Evolutionary conservation across 2,113 vertebrate species (phyloP), one percentile per base, ranked within the genome.

Genomic region (Macquaria australasica): DNA sequence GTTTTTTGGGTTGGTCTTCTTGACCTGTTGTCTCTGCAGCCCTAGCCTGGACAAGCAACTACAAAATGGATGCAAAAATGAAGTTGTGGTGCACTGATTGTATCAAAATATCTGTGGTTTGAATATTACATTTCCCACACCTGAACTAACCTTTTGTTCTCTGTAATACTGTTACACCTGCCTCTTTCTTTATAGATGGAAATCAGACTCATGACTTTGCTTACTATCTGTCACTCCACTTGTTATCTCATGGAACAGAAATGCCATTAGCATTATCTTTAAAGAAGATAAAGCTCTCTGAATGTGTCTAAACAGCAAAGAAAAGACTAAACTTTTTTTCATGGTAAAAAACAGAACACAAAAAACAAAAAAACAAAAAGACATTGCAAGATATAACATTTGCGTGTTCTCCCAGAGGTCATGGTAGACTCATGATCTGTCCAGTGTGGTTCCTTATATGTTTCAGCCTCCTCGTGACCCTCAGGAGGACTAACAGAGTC

Each of bases 121-220:
- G 7, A 41, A 81, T 45, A 73, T 73, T 81, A 37, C 34, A 4
- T 66, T 45, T 37, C 11, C 21, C 23, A 18, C 56, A 18, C 11
- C 71, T 21, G 45, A 58, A 16, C 48, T 14, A 48, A 69, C 63
- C 58, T 58, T 80, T 43, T 39, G 23, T 20, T 45, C 45, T 83
- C 56, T 73, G 37, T 18, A 9, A 45, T 18, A 67, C 28, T 48
- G 6, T 23, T 37, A 34, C 45, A 53, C 48, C 43, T n/a, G 55
- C 60, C 28, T 67, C 56, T 77, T 28, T n/a, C 39, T 70, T 37
- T 12, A 28, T 15, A 31, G 45, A 76, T 82, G 23, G 25, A 68
- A 77, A 78, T 77, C 68, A 58, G 67, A 59, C 28, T 79, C 53
- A 10, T 58, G 31, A 74, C 81, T 77, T 76, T 63, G 21, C 59